phyloP scores from a whole-genome alignment of 1,140 invertebrate species.

The Tetraneura akinire region DNA sequence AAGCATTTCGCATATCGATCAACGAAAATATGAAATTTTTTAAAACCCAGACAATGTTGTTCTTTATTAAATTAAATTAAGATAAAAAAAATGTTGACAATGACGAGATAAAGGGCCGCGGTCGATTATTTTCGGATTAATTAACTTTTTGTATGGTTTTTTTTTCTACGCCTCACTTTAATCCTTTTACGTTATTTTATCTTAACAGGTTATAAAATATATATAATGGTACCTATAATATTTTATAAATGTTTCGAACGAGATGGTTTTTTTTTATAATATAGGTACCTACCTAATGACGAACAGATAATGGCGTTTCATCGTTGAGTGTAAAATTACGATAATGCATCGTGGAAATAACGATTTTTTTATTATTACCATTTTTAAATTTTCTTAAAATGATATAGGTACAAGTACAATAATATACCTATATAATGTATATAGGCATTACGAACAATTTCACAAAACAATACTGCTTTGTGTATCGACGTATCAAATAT shows the following conservation, averaged over 20 bases:
- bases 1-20: no score
- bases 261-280: background rate
- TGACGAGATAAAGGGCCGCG: background rate
- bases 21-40: no score
- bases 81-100: no score
- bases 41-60: no score
- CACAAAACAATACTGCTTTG: no score
- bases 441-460: no score
- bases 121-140: background rate
- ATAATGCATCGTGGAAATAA: slow-evolving; percentile 20
- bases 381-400: slow-evolving; percentile 55
- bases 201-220: background rate
- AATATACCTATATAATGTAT: no score
- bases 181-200: background rate
- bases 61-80: no score
- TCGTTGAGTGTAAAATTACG: background rate
- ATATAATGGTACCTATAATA: background rate
- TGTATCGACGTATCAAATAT: no score
- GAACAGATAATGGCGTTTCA: background rate
- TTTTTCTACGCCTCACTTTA: background rate
- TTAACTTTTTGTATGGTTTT: background rate
- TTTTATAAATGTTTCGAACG: background rate
- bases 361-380: slow-evolving; percentile 29
- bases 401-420: no score
- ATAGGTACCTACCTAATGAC: background rate